These are phyloP conservation scores for Galerucella pusilla DNA, from an alignment of 2,888 invertebrate species.

Conservation along the genomic window DNA sequence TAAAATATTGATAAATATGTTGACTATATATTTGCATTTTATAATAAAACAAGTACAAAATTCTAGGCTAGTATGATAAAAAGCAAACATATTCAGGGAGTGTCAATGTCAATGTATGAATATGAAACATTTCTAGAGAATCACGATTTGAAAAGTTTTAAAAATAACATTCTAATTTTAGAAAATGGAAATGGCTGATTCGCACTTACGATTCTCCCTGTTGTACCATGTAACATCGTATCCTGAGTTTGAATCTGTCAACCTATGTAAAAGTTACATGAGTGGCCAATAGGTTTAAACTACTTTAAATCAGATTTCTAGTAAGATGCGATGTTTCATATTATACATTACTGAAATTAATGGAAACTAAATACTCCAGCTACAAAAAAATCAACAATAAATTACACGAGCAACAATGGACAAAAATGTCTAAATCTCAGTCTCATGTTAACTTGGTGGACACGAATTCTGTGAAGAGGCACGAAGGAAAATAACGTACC, in stretches of 20 bases:
- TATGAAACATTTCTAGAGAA: constrained; percentile 4
- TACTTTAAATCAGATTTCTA: too few species aligned
- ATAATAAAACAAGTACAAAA: constrained; percentile 52
- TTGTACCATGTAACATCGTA: background rate
- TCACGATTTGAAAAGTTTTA: too few species aligned
- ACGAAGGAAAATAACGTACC: constrained; percentile 3
- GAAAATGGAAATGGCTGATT: background rate
- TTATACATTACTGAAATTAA: too few species aligned
- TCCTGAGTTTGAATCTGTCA: too few species aligned
- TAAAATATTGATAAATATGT: constrained; percentile 35
- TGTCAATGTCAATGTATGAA: too few species aligned
- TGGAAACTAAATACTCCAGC: background rate
- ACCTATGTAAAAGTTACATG: too few species aligned
- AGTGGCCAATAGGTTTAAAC: too few species aligned
- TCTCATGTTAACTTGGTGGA: constrained; percentile 49
- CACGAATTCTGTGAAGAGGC: constrained; percentile 47
- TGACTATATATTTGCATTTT: constrained; percentile 44
- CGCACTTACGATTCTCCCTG: background rate
- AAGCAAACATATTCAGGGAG: constrained; percentile 41
- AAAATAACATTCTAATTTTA: too few species aligned
- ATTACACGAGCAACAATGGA: constrained; percentile 46
- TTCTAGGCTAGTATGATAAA: constrained; percentile 49
- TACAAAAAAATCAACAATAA: constrained; percentile 26
- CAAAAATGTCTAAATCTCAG: constrained; percentile 47
- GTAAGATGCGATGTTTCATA: too few species aligned